These are phyloP conservation scores for Pollachius pollachius DNA, from an alignment of 2,113 vertebrate genomes.

Conservation along the genomic window DNA sequence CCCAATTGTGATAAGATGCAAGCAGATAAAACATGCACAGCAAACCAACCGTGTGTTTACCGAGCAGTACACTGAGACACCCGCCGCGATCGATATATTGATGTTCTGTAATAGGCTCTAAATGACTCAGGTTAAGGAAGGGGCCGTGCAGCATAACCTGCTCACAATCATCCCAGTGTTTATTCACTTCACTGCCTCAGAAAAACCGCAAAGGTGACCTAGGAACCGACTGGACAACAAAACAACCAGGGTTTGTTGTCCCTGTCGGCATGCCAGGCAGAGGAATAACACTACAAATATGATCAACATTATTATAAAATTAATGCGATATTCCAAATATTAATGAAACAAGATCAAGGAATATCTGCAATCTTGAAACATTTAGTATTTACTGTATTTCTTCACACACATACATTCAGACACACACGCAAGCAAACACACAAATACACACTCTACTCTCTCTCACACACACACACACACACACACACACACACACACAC, in stretches of 20 bases:
- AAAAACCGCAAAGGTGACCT: slow-evolving; percentile 4
- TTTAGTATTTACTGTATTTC: too few relatives aligned
- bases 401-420: too few relatives aligned
- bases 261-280: not conserved
- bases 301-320: too few relatives aligned
- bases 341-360: not conserved
- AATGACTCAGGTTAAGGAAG: slow-evolving; percentile 66
- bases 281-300: not conserved
- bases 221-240: not conserved
- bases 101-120: slow-evolving; percentile 71
- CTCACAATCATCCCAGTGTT: slow-evolving; percentile 21
- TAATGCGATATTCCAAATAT: too few relatives aligned
- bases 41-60: slow-evolving; percentile 58
- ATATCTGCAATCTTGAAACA: too few relatives aligned
- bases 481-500: too few relatives aligned
- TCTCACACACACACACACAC: too few relatives aligned
- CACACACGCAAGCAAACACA: too few relatives aligned
- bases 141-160: slow-evolving; percentile 49
- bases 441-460: too few relatives aligned
- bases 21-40: slow-evolving; percentile 65
- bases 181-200: slow-evolving; percentile 32
- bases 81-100: slow-evolving; percentile 69
- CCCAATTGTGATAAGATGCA: slow-evolving; percentile 60
- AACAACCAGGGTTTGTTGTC: not conserved
- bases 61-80: slow-evolving; percentile 66